Percentiles rank a stretch among this genome's conserved stretches.
Evolutionary conservation across 2,113 vertebrate species (phyloP).

Genomic region (Microcebus murinus): DNA sequence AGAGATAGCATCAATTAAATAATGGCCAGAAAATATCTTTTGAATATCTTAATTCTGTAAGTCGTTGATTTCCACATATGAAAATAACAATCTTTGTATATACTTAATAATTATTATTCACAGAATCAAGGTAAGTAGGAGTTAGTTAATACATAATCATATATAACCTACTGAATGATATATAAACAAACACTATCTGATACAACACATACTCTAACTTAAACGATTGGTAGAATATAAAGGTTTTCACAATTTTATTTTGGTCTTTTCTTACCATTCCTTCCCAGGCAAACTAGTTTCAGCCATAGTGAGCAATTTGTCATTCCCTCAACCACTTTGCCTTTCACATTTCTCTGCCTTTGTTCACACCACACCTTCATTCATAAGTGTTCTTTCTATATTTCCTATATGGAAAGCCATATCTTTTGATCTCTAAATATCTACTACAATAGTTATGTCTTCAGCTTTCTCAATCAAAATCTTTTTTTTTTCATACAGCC

Average conservation of each 20-base stretch:
- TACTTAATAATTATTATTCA: slow-evolving; percentile 13
- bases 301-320: background rate
- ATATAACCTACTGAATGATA: background rate
- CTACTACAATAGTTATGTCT: background rate
- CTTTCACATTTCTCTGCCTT: background rate
- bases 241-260: background rate
- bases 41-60: background rate
- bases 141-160: background rate
- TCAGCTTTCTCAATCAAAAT: background rate
- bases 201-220: background rate
- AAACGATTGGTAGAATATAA: background rate
- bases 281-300: background rate
- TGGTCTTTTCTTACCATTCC: background rate
- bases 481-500: background rate
- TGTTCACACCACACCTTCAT: background rate
- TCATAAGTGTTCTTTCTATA: background rate
- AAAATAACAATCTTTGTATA: background rate
- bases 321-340: background rate
- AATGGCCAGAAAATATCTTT: background rate
- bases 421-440: background rate
- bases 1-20: background rate
- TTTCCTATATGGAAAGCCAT: background rate
- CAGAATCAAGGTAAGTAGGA: background rate
- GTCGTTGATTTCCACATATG: background rate
- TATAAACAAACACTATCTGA: background rate